These are phyloP conservation scores for Tragopan temminckii DNA, from an alignment of 2,797 vertebrate species.

Conservation along the genomic window DNA sequence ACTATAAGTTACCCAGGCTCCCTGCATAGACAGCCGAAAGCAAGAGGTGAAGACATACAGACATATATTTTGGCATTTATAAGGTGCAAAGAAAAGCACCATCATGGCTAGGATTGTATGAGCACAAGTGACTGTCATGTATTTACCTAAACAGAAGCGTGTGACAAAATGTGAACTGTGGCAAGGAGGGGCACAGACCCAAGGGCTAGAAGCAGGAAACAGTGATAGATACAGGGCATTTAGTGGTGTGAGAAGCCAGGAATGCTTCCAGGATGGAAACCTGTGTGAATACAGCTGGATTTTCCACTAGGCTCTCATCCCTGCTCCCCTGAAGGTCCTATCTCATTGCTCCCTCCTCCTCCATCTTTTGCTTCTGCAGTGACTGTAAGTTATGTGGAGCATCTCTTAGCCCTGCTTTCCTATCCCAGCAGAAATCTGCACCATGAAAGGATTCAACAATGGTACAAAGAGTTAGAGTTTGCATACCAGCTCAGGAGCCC, in stretches of 20 bases:
- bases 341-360: neutral
- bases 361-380: neutral
- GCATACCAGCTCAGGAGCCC: constrained; percentile 49
- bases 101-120: accelerated
- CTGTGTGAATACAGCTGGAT: neutral
- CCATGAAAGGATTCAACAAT: constrained; percentile 43
- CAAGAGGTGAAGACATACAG: accelerated
- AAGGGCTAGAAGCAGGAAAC: neutral
- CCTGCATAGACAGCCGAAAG: neutral
- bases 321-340: neutral
- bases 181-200: neutral
- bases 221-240: neutral
- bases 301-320: neutral
- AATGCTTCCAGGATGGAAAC: neutral
- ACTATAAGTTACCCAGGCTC: neutral
- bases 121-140: accelerated
- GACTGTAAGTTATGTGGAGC: constrained; percentile 10
- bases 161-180: neutral
- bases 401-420: neutral
- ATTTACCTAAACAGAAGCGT: neutral
- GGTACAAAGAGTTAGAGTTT: constrained; percentile 46
- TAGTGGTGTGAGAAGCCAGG: neutral
- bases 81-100: neutral
- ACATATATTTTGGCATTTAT: accelerated
- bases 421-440: constrained; percentile 11